These are phyloP conservation scores for Rousettus madagascariensis DNA, from an alignment of 2,797 vertebrate genomes.

Conservation along the genomic window DNA sequence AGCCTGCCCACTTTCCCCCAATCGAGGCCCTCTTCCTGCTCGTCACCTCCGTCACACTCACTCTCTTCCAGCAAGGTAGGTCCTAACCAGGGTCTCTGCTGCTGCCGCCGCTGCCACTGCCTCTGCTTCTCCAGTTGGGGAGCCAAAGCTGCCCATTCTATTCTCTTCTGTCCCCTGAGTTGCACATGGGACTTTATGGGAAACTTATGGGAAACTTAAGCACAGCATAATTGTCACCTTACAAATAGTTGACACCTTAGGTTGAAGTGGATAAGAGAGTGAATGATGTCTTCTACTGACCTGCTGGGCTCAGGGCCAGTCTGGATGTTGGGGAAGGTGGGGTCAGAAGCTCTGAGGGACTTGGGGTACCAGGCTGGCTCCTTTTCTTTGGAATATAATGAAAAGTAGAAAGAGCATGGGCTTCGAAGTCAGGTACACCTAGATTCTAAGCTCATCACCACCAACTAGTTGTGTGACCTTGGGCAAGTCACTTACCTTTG, in stretches of 20 bases:
- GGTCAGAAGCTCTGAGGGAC: slow-evolving; percentile 34
- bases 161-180: slow-evolving; percentile 65
- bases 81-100: slow-evolving; percentile 51
- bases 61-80: slow-evolving; percentile 99
- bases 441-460: slow-evolving; percentile 66
- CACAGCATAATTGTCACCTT: slow-evolving; percentile 52
- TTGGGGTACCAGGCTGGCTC: slow-evolving; percentile 46
- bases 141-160: slow-evolving; percentile 63
- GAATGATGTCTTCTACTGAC: slow-evolving; percentile 66
- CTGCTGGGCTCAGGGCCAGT: slow-evolving; percentile 46
- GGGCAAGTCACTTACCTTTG: slow-evolving; percentile 70
- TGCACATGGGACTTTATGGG: slow-evolving; percentile 56
- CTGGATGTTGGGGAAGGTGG: slow-evolving; percentile 12
- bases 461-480: slow-evolving; percentile 78
- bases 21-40: slow-evolving; percentile 98
- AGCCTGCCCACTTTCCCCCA: slow-evolving; percentile 96
- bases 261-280: slow-evolving; percentile 61
- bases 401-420: slow-evolving; percentile 26
- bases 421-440: slow-evolving; percentile 51
- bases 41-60: slow-evolving; percentile 97
- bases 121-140: slow-evolving; percentile 61
- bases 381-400: slow-evolving; percentile 46
- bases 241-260: slow-evolving; percentile 37
- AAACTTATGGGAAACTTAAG: slow-evolving; percentile 24
- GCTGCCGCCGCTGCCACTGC: slow-evolving; percentile 61